Conservation (phyloP, 2,113 vertebrate genomes). For the Prunella fulvescens region DNA sequence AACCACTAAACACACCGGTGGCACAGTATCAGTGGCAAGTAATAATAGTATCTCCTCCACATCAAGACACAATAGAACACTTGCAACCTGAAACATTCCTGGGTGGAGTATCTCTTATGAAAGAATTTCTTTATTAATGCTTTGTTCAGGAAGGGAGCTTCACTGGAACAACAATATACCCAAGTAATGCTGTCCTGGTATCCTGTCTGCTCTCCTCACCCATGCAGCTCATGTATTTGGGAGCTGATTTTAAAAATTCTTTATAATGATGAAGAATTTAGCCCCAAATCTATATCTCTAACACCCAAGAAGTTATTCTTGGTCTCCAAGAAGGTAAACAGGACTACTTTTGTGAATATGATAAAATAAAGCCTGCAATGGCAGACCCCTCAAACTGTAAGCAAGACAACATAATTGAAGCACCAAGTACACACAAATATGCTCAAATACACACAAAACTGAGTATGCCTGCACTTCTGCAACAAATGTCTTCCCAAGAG, state of each 20-base stretch:
- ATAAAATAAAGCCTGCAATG: not conserved
- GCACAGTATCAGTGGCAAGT: conserved; percentile 1
- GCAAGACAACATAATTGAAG: not conserved
- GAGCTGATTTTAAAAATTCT: not conserved
- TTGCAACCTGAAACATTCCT: not conserved
- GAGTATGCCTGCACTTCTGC: not conserved
- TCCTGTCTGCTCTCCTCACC: not conserved
- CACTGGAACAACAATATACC: not conserved
- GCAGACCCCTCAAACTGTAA: not conserved
- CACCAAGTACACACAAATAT: not conserved
- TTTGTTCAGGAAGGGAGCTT: not conserved
- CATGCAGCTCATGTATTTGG: not conserved
- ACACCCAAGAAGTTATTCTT: not conserved
- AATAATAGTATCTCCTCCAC: conserved; percentile 29
- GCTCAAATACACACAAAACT: not conserved
- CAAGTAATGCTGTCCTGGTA: not conserved
- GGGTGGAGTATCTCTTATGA: conserved; percentile 38
- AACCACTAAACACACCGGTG: not conserved
- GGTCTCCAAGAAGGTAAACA: not conserved
- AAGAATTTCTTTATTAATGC: conserved; percentile 54
- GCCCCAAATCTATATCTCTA: not conserved
- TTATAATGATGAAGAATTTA: not conserved
- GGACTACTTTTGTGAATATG: not conserved
- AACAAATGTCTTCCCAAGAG: not conserved
- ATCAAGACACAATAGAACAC: not conserved